phyloP scores from a whole-genome alignment of 2,888 invertebrate genomes.

The Drosophila pseudotakahashii region DNA sequence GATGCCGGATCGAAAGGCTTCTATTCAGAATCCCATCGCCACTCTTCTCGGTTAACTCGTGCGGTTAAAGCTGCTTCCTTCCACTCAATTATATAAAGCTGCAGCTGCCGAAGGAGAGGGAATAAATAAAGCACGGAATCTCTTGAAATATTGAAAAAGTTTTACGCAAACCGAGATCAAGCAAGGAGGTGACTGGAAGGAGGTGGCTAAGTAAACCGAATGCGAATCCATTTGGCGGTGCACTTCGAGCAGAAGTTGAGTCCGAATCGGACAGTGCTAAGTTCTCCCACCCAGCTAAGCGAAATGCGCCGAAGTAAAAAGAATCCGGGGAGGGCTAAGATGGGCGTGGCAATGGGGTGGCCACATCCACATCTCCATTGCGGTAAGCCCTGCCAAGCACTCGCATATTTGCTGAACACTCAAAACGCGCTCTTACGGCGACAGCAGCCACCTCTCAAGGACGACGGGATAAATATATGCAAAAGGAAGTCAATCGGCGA shows the following conservation, averaged over 20 bases:
- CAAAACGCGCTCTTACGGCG: constrained; percentile 45
- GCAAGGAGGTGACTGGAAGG: constrained; percentile 3
- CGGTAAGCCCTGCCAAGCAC: constrained; percentile 49
- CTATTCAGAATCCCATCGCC: constrained; percentile 4
- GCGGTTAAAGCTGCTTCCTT: constrained; percentile 64
- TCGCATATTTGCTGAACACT: constrained; percentile 61
- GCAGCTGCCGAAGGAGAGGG: constrained; percentile 31
- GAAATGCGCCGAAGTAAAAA: constrained; percentile 4
- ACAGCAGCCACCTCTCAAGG: constrained; percentile 23
- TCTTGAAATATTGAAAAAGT: constrained; percentile 61
- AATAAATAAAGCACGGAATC: constrained; percentile 38
- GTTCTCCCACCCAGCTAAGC: constrained; percentile 1
- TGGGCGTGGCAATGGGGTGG: constrained; percentile 3
- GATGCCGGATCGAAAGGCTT: constrained; percentile 13
- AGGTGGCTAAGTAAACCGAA: constrained; percentile 34
- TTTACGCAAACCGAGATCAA: constrained; percentile 29
- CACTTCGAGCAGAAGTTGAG: constrained; percentile 18
- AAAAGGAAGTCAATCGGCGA: constrained; percentile 50
- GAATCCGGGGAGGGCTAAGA: constrained; percentile 26
- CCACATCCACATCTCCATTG: constrained; percentile 18
- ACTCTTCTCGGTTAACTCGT: constrained; percentile 53
- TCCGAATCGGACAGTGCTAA: constrained; percentile 27
- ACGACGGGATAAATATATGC: constrained; percentile 46
- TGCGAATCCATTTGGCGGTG: constrained; percentile 43
- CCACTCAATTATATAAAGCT: constrained; percentile 64